Evolutionary conservation across 2,113 vertebrate species (phyloP), one percentile per base, ranked within the genome.

Genomic region (Paradisaea rubra): DNA sequence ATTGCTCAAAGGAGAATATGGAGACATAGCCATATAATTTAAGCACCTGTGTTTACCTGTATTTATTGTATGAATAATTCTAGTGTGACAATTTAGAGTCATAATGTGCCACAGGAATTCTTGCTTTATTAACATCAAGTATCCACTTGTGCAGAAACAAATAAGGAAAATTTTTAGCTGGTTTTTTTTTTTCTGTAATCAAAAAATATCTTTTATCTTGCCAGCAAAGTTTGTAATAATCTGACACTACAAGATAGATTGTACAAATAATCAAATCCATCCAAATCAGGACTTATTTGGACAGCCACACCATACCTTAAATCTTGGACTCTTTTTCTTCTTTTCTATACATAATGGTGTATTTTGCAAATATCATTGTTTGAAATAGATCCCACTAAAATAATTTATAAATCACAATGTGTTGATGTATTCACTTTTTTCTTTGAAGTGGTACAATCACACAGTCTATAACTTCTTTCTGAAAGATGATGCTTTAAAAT

Each of bases 111-210:
- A 78, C 0, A 0, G 10, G 24, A 63, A 57, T 72, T 72, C 22
- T 44, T 78, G 4, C 18, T 54, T 88, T 41, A 27, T 50, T 68
- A 54, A 54, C 10, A 47, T 30, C 35, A 60, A 21, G 15, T 52
- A 59, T 33, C 12, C 30, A 30, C 27, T 54, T 76, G 11, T 50
- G 7, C 13, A 76, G n/a, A 79, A 86, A 83, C 0, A 81, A 35
- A 59, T 27, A 24, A 45, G 3, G 3, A 49, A 73, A 49, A 13
- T 2, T 19, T 53, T 27, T n/a, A 81, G 15, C 5, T 24, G 2
- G 0, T 1, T 30, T 39, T 37, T 44, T 45, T 35, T 11, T 35
- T 50, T 21, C 13, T 7, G 2, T 35, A 45, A 35, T 15, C 0
- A 47, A 70, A 63, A 37, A 33, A 9, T 2, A 17, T 7, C 1